Conservation (phyloP, 2,888 invertebrate genomes). For the Acutogordius australiensis region DNA sequence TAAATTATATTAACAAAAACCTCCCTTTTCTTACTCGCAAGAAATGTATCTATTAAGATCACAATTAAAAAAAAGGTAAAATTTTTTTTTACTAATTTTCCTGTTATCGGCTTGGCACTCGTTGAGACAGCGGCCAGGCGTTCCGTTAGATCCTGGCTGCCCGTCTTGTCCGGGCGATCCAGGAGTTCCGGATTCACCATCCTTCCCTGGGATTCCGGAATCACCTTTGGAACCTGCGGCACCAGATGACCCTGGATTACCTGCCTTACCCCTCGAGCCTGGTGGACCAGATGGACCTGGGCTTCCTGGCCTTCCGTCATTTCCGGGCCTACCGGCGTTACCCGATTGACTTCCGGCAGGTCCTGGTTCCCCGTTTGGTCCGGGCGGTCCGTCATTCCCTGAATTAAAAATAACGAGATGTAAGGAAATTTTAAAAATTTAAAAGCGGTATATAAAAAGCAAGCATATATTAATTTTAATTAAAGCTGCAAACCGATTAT, state of each 20-base stretch:
- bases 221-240: not conserved
- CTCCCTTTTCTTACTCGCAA: too few relatives aligned
- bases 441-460: too few relatives aligned
- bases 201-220: conserved; percentile 5
- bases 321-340: not conserved
- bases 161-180: conserved; percentile 4
- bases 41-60: too few relatives aligned
- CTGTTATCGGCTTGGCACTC: conserved; percentile 10
- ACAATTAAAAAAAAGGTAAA: too few relatives aligned
- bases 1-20: too few relatives aligned
- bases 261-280: conserved; percentile 3
- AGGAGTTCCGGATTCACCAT: conserved; percentile 6
- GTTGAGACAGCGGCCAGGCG: not conserved
- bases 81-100: conserved; percentile 9
- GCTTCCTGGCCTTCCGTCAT: not conserved
- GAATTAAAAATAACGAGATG: too few relatives aligned
- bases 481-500: too few relatives aligned
- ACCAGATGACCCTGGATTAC: not conserved
- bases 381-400: conserved; percentile 8
- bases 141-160: not conserved
- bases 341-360: conserved; percentile 6
- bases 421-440: too few relatives aligned
- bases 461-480: too few relatives aligned
- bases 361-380: conserved; percentile 6
- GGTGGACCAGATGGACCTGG: conserved; percentile 4